Base-by-base conservation (phyloP, 2,888 invertebrate genomes). In the Buathra laborator region DNA sequence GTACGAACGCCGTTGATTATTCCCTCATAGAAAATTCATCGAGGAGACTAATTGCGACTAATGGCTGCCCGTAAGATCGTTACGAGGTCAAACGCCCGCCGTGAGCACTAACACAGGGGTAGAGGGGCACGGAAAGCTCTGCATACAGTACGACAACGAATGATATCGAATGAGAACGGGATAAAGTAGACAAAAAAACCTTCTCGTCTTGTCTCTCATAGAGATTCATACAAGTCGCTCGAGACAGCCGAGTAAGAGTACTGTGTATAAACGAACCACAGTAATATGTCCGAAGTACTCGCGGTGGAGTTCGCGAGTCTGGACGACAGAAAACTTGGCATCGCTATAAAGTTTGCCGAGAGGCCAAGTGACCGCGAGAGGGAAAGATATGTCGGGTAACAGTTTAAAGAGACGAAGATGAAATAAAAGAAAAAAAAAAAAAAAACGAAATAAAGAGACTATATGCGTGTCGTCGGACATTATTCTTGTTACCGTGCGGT, bases 1-100 rank as follows among this genome's bases (percentile, higher is more conserved):
- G 81, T 76, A 76, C 70, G 29, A 59, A 67, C 44, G 53, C 68
- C 70, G 53, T 74, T 78, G 87, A 90, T 89, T 89, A 90, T 89
- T 88, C 88, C 83, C 89, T 91, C 90, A 91, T 90, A 90, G 90
- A 90, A 90, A 92, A 91, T 92, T 91, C 91, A 91, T 91, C 89
- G 90, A 86, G 81, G 85, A 88, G 90, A 91, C 91, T 92, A 92
- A 92, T 92, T 92, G 91, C 92, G 89, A 90, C 89, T 92, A 92
- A 92, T 92, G 90, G 89, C 82, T 76, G 83, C 72, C 83, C 67
- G 64, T 78, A 72, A 80, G 80, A 84, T 74, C 77, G 66, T 64
- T 19, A 66, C 72, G 81, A 84, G 74, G 68, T 80, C 80, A 84
- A 71, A 12, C 62, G 46, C 62, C 66, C 53, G 51, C 53, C 19